These are phyloP conservation scores for Epinephelus fuscoguttatus DNA, from an alignment of 2,113 vertebrate species.

Conservation along the genomic window DNA sequence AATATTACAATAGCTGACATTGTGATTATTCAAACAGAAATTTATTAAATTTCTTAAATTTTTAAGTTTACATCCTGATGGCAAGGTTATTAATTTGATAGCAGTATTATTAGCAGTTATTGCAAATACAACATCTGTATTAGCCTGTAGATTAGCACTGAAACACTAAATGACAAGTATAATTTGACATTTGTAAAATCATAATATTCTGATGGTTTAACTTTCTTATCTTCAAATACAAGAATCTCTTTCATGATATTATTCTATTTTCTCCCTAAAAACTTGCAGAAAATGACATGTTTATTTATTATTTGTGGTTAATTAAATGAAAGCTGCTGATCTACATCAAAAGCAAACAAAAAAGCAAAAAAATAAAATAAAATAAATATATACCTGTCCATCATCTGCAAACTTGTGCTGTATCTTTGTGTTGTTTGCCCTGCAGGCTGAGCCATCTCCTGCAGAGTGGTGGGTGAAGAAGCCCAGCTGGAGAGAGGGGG, in stretches of 20 bases:
- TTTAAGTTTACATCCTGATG: background rate
- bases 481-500: conserved; percentile 62
- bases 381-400: conserved; percentile 3
- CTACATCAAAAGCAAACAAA: background rate
- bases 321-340: background rate
- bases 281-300: background rate
- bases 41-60: too few species aligned
- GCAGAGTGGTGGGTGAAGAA: conserved; percentile 27
- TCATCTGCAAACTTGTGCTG: background rate
- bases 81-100: background rate
- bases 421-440: background rate
- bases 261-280: background rate
- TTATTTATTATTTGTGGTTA: background rate
- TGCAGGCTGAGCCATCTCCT: background rate
- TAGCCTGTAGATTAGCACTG: background rate
- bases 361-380: too few species aligned
- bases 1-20: background rate
- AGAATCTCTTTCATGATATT: background rate
- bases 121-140: background rate
- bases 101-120: background rate
- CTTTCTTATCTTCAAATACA: conserved; percentile 3
- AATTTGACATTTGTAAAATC: background rate
- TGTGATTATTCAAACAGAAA: background rate
- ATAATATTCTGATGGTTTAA: background rate
- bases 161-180: background rate